phyloP scores from a whole-genome alignment of 2,888 invertebrate species.

The Phaedon cochleariae region DNA sequence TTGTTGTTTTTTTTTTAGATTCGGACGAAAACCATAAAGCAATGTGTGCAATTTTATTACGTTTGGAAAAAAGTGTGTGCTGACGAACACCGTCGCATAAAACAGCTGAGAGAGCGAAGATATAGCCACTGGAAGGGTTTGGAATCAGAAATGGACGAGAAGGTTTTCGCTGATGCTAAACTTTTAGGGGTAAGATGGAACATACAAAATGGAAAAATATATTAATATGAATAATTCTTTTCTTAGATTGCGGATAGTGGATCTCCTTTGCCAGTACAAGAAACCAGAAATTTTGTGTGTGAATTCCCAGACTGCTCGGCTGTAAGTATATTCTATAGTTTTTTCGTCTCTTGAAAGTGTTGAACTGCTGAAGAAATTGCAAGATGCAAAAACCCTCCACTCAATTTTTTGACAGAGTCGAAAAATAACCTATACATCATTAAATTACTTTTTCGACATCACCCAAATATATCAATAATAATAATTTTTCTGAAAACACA shows the following conservation, averaged over 20 bases:
- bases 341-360: conserved; percentile 4
- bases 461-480: too few relatives aligned
- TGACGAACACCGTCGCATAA: conserved; percentile 66
- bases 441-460: too few relatives aligned
- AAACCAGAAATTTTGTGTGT: conserved; percentile 65
- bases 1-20: conserved; percentile 65
- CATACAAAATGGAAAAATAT: background rate
- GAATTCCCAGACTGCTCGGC: conserved; percentile 73
- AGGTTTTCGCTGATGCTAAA: conserved; percentile 60
- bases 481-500: too few relatives aligned
- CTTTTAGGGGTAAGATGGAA: conserved; percentile 56
- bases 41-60: conserved; percentile 98
- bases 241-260: conserved; percentile 61
- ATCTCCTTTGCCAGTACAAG: conserved; percentile 58
- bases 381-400: too few relatives aligned
- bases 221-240: conserved; percentile 18
- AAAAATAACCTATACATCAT: too few relatives aligned
- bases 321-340: conserved; percentile 59
- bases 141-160: conserved; percentile 58
- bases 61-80: conserved; percentile 98
- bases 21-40: conserved; percentile 85
- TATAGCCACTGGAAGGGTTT: conserved; percentile 47
- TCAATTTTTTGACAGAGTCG: too few relatives aligned
- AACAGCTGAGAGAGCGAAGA: conserved; percentile 55
- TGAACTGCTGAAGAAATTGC: too few relatives aligned